Conservation (phyloP, 2,113 vertebrate genomes). For the Muscicapa adusta region DNA sequence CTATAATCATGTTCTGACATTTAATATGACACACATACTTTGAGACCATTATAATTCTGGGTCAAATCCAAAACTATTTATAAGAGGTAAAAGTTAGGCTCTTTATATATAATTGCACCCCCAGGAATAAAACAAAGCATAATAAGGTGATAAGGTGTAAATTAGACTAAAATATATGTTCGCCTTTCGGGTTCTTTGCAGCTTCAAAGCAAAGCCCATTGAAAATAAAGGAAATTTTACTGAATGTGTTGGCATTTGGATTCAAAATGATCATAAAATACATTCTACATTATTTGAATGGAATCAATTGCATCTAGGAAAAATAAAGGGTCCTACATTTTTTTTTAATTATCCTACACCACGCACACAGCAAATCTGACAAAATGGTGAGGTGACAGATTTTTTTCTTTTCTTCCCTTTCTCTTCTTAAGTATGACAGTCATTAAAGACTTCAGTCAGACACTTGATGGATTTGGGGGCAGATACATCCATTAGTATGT, state of each 20-base stretch:
- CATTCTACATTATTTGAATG: not conserved
- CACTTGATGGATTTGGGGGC: not conserved
- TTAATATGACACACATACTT: not conserved
- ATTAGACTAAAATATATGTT: not conserved
- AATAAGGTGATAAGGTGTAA: constrained; percentile 15
- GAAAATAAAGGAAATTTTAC: not conserved
- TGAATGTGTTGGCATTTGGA: not conserved
- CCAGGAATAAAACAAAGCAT: constrained; percentile 5
- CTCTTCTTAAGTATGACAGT: not conserved
- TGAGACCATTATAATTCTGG: not conserved
- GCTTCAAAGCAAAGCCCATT: not conserved
- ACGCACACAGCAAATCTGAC: not conserved
- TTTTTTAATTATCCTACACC: not conserved
- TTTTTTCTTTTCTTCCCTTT: not conserved
- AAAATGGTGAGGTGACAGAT: not conserved
- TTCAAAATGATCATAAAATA: not conserved
- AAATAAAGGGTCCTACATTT: not conserved
- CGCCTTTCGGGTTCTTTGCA: not conserved
- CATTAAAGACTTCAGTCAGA: not conserved
- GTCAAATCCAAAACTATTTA: constrained; percentile 20
- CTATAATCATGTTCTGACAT: not conserved
- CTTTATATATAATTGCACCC: not conserved
- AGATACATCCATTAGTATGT: not conserved
- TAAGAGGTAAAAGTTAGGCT: not conserved
- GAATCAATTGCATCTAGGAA: not conserved